Evolutionary conservation across 2,113 vertebrate species (phyloP).

Genomic region (Pyrgilauda ruficollis): DNA sequence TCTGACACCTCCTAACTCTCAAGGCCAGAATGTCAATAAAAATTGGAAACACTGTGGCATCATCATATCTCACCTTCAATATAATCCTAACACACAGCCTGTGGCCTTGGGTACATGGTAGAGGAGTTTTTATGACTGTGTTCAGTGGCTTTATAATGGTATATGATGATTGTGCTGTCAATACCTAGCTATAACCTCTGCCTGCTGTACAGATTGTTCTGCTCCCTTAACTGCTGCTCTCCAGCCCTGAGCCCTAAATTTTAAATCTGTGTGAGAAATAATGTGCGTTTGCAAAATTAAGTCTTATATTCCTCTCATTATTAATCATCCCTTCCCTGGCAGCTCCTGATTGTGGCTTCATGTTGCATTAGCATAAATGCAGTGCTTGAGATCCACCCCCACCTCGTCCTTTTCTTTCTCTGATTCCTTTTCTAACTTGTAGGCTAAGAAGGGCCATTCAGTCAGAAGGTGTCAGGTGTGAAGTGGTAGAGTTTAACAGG

Average conservation of each 20-base stretch:
- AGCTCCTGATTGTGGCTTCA: slow-evolving; percentile 33
- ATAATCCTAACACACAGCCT: neutral
- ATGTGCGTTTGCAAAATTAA: slow-evolving; percentile 5
- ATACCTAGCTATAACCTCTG: slow-evolving; percentile 39
- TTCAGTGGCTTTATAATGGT: slow-evolving; percentile 25
- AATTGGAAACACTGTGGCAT: slow-evolving; percentile 1
- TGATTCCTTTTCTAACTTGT: slow-evolving; percentile 19
- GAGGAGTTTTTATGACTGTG: slow-evolving; percentile 1
- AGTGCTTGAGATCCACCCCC: neutral
- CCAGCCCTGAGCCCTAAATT: neutral
- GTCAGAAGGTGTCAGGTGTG: slow-evolving; percentile 2
- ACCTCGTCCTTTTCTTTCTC: neutral
- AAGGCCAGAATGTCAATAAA: slow-evolving; percentile 20
- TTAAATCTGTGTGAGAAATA: slow-evolving; percentile 36
- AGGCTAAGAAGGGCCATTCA: slow-evolving; percentile 25
- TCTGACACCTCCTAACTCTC: slow-evolving; percentile 26
- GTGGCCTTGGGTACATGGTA: neutral
- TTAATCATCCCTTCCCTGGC: slow-evolving; percentile 38
- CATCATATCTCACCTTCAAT: slow-evolving; percentile 14
- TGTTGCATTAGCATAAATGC: slow-evolving; percentile 1
- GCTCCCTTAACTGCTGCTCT: slow-evolving; percentile 23
- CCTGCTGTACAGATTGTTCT: neutral
- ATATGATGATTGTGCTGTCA: slow-evolving; percentile 32
- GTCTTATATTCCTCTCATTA: neutral
- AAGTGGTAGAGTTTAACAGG: slow-evolving; percentile 5